phyloP scores from a whole-genome alignment of 2,113 vertebrate genomes.

The Amazona guildingii region DNA sequence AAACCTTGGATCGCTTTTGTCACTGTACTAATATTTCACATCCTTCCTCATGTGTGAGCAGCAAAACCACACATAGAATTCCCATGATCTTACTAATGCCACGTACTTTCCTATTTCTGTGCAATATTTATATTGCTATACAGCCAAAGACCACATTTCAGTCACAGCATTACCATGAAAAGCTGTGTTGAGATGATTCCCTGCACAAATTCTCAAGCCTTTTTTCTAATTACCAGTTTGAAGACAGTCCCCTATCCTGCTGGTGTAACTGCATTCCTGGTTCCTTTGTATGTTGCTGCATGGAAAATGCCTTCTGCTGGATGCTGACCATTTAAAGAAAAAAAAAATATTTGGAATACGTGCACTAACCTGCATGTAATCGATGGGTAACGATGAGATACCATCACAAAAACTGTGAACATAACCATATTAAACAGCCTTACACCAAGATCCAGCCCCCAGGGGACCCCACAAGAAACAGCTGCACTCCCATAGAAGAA shows the following conservation, averaged over 20 bases:
- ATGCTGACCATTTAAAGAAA: neutral
- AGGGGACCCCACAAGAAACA: constrained; percentile 13
- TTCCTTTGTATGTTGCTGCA: neutral
- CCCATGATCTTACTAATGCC: neutral
- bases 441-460: neutral
- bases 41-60: neutral
- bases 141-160: constrained; percentile 42
- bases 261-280: neutral
- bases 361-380: neutral
- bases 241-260: neutral
- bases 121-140: constrained; percentile 17
- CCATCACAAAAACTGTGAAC: neutral
- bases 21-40: neutral
- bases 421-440: neutral
- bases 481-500: constrained; percentile 25
- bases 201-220: neutral
- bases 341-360: neutral
- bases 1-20: neutral
- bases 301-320: neutral
- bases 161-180: neutral
- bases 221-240: neutral
- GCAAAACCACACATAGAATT: constrained; percentile 10
- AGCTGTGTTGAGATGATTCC: neutral
- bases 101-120: neutral
- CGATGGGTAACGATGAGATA: neutral